Base-by-base conservation (phyloP, 2,888 invertebrate genomes). In the Blastobasis adustella region DNA sequence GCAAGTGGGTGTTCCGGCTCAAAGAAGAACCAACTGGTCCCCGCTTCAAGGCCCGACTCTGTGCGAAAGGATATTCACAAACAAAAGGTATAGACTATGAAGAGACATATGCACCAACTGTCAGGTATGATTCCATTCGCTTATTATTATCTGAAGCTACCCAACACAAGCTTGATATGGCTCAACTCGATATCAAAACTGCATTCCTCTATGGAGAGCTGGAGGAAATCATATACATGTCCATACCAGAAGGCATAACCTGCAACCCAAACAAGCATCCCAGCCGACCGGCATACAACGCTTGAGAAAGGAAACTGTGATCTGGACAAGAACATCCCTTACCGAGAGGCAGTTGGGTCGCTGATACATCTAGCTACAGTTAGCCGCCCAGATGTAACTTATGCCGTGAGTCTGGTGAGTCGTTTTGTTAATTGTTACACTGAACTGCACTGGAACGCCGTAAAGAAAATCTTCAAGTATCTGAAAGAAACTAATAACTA, bases 141-240 rank as follows among this genome's bases (percentile, higher is more conserved):
- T 8, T 55, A n/a, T 39, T 58, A 23, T 42, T 58, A 0, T 50
- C 50, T 8, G 4, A 41, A 42, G 58, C 50, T 7, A 45, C 36
- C 47, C 36, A 53, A 42, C 0, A 53, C 10, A 37, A 49, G 5
- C 37, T 50, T 10, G 0, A 49, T 38, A 56, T 58, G 4, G 7
- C 45, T 6, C 55, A 55, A 37, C 55, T 62, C 41, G 60, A 60
- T 51, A 23, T 60, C 0, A 61, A 59, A 48, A 62, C 61, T 37
- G 62, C 60, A n/a, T 60, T 61, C 37, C 44, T 61, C 0, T 58
- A 62, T 59, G 61, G 59, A 5, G 50, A 55, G 0, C 4, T 65
- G 0, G 37, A 55, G 8, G 61, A 63, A 52, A 45, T 49, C 5
- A 55, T 61, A 1, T 59, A 54, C 40, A 58, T 62, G 57, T 42